These are phyloP conservation scores for Crematogaster levior DNA, from an alignment of 2,888 invertebrate species.

Conservation along the genomic window DNA sequence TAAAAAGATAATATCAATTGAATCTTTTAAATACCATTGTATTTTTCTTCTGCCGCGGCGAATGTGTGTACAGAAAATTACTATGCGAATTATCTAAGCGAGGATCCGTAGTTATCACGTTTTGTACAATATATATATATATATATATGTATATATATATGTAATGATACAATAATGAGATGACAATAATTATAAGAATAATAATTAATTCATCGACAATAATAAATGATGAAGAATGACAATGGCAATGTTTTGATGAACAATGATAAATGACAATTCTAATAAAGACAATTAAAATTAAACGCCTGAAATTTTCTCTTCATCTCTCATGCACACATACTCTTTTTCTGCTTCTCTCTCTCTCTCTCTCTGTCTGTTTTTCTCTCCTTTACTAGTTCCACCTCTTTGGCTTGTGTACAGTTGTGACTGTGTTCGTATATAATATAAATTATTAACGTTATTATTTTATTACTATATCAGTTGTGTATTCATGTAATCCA, in stretches of 20 bases:
- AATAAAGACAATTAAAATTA: constrained; percentile 41
- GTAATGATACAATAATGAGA: constrained; percentile 49
- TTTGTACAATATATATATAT: constrained; percentile 53
- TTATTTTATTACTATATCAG: constrained; percentile 36
- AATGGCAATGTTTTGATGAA: constrained; percentile 42
- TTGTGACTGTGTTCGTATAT: constrained; percentile 82
- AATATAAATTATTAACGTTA: constrained; percentile 76
- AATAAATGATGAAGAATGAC: constrained; percentile 34
- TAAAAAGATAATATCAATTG: constrained; percentile 27
- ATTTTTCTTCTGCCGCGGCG: constrained; percentile 51
- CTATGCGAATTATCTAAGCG: constrained; percentile 70
- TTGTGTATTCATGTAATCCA: constrained; percentile 37
- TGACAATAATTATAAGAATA: constrained; percentile 42
- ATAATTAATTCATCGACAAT: constrained; percentile 46
- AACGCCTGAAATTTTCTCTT: constrained; percentile 7
- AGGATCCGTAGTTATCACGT: constrained; percentile 74
- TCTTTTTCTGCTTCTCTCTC: neutral
- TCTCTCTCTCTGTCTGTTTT: constrained; percentile 30
- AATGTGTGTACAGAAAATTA: constrained; percentile 55
- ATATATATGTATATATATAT: constrained; percentile 23
- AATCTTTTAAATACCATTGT: constrained; percentile 48
- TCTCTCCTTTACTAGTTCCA: constrained; percentile 82
- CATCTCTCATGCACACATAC: constrained; percentile 5
- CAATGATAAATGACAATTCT: constrained; percentile 31
- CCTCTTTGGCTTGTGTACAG: constrained; percentile 85